Percentiles rank a stretch among this genome's conserved stretches.
Evolutionary conservation across 1,140 invertebrate species (phyloP).

Genomic region (Leptinotarsa texana): DNA sequence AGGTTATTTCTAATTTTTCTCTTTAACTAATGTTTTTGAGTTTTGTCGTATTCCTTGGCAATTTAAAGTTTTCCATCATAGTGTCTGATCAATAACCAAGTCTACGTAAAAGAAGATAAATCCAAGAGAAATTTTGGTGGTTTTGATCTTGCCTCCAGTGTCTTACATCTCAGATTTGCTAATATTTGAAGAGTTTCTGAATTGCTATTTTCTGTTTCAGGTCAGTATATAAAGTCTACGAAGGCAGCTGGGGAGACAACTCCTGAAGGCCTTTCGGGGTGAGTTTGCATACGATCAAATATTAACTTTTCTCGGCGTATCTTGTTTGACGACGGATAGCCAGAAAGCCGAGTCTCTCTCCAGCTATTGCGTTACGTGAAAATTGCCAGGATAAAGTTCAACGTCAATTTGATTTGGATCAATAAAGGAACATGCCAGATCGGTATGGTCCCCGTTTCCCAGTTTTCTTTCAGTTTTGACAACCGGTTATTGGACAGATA

Average conservation of each 20-base stretch:
- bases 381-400: too few species aligned
- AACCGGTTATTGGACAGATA: too few species aligned
- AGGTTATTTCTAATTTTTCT: too few species aligned
- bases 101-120: too few species aligned
- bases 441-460: too few species aligned
- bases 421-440: too few species aligned
- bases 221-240: not conserved
- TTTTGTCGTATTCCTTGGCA: too few species aligned
- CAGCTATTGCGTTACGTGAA: not conserved
- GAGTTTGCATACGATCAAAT: not conserved
- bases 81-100: too few species aligned
- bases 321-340: not conserved
- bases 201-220: not conserved
- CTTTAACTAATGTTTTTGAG: too few species aligned
- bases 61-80: too few species aligned
- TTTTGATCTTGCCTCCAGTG: not conserved
- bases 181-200: conserved; percentile 14
- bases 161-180: not conserved
- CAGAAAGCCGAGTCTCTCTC: not conserved
- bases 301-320: not conserved
- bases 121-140: not conserved
- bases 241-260: not conserved
- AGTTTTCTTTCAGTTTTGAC: too few species aligned
- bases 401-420: too few species aligned
- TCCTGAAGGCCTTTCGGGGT: conserved; percentile 1